phyloP scores from a whole-genome alignment of 1,140 invertebrate genomes.

The Cotesia vestalis region DNA sequence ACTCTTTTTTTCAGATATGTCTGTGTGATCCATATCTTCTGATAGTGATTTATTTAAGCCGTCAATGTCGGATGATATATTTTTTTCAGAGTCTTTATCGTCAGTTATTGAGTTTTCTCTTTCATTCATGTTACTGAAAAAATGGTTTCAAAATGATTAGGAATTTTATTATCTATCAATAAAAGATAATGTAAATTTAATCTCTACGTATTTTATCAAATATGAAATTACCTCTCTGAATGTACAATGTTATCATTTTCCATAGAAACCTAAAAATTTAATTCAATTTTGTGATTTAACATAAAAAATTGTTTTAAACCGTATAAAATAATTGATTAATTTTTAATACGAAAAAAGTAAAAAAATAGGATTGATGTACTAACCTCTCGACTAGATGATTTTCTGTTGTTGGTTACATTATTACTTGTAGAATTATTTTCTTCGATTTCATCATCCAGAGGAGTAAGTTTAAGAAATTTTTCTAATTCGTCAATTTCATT shows the following conservation, averaged over 20 bases:
- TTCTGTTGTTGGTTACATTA: constrained; percentile 62
- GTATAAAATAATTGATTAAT: constrained; percentile 28
- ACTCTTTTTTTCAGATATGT: constrained; percentile 55
- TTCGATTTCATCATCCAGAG: constrained; percentile 64
- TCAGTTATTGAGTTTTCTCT: constrained; percentile 44
- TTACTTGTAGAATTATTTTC: constrained; percentile 55
- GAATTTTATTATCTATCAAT: constrained; percentile 3
- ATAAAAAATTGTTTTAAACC: constrained; percentile 39
- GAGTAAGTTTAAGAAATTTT: constrained; percentile 79
- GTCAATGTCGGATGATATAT: constrained; percentile 52
- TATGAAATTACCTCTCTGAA: constrained; percentile 57
- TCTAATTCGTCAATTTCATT: constrained; percentile 92
- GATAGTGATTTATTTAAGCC: constrained; percentile 53
- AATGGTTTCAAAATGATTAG: constrained; percentile 22
- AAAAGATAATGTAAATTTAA: too few species aligned
- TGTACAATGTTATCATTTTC: constrained; percentile 58
- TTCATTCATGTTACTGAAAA: constrained; percentile 47
- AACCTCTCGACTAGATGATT: constrained; percentile 66
- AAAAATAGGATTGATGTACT: constrained; percentile 24
- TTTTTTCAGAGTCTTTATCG: constrained; percentile 47
- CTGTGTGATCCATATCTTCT: constrained; percentile 55
- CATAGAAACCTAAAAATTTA: constrained; percentile 58
- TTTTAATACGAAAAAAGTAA: constrained; percentile 15
- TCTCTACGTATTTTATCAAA: background rate
- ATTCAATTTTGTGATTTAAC: constrained; percentile 16